Conservation (phyloP, 2,797 vertebrate species). For the Protosalanx chinensis region DNA sequence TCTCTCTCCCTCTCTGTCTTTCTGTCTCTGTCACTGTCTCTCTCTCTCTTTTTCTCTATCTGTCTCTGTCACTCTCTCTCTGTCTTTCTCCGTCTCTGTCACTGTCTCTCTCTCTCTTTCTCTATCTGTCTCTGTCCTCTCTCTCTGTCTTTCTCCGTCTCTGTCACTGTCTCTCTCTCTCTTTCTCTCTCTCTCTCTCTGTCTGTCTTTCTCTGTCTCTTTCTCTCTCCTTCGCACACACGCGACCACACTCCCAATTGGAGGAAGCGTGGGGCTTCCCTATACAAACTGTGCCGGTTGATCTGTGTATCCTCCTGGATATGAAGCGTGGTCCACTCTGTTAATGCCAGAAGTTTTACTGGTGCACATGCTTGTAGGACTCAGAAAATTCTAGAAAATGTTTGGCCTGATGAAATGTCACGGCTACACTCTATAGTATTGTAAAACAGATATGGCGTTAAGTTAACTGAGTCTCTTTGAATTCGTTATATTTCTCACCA, state of each 20-base stretch:
- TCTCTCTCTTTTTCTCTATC: neutral
- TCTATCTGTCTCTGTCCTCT: neutral
- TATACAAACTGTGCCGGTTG: constrained; percentile 54
- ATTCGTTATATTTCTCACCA: too few relatives aligned
- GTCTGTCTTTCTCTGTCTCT: neutral
- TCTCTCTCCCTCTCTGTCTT: neutral
- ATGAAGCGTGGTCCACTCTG: neutral
- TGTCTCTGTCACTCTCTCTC: neutral
- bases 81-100: neutral
- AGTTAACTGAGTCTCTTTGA: too few relatives aligned
- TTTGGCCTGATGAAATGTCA: neutral
- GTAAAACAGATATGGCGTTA: too few relatives aligned
- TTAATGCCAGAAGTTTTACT: neutral
- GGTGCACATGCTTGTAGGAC: neutral
- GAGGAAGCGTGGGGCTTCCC: constrained; percentile 61
- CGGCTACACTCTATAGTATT: neutral
- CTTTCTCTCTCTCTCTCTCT: neutral
- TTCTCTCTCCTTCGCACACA: neutral
- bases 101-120: neutral
- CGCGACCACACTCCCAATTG: constrained; percentile 8
- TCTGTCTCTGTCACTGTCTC: neutral
- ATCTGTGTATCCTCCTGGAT: constrained; percentile 62
- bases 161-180: neutral
- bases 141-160: neutral
- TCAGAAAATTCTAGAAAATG: too few relatives aligned